Evolutionary conservation across 2,113 vertebrate species (phyloP).

Genomic region (Edolisoma coerulescens): DNA sequence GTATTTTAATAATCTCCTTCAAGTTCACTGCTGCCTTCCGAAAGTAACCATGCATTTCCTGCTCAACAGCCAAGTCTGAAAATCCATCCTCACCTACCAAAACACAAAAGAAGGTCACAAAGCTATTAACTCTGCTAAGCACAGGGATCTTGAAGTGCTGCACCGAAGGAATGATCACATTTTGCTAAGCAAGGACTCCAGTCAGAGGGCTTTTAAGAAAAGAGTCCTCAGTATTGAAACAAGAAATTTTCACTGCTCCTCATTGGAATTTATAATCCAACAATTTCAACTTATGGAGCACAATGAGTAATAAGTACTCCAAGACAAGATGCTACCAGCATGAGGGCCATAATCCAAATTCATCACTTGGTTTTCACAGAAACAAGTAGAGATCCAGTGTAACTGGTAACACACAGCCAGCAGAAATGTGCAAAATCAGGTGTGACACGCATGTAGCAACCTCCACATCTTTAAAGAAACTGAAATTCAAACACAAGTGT

Average conservation of each 20-base stretch:
- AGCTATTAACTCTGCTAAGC: not conserved
- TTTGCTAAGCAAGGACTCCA: not conserved
- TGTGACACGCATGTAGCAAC: not conserved
- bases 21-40: constrained; percentile 82
- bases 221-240: not conserved
- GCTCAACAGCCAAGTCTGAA: constrained; percentile 35
- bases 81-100: constrained; percentile 58
- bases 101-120: not conserved
- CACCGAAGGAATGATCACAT: not conserved
- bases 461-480: not conserved
- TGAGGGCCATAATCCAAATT: not conserved
- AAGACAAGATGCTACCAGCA: not conserved
- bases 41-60: constrained; percentile 78
- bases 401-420: not conserved
- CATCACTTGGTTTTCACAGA: not conserved
- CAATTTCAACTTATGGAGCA: not conserved
- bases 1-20: constrained; percentile 76
- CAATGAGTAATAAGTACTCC: rapidly evolving
- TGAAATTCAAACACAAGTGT: not conserved
- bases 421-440: not conserved
- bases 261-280: not conserved
- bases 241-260: not conserved
- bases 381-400: not conserved
- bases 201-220: not conserved
- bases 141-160: not conserved